Percentiles rank a stretch among this genome's conserved stretches.
phyloP scores from a whole-genome alignment of 2,113 vertebrate species.

The Rhea americana region DNA sequence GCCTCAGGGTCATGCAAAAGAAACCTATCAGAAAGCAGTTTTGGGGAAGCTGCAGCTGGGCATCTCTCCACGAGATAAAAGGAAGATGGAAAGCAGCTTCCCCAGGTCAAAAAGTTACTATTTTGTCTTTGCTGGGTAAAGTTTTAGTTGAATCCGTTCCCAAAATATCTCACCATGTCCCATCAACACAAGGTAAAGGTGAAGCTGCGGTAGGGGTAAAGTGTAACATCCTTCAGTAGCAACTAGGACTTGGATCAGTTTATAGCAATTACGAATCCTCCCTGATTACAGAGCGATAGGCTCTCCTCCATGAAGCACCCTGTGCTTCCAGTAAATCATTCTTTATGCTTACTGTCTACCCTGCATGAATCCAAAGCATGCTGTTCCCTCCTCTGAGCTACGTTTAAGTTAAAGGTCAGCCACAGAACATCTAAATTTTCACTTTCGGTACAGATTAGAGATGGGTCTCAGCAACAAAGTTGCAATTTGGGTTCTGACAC shows the following conservation, averaged over 20 bases:
- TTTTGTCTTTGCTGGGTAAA: neutral
- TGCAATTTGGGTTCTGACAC: neutral
- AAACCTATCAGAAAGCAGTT: neutral
- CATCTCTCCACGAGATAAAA: neutral
- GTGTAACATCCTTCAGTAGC: neutral
- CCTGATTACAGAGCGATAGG: neutral
- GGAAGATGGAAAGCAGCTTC: neutral
- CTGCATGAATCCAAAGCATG: neutral
- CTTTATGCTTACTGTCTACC: neutral
- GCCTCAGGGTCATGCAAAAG: neutral
- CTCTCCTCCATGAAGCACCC: neutral
- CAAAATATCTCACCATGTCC: neutral
- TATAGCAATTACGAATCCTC: neutral
- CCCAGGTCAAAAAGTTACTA: neutral
- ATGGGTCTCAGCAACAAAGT: neutral
- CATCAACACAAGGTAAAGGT: neutral
- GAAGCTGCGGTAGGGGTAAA: neutral
- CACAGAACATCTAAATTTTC: neutral
- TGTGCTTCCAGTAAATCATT: neutral
- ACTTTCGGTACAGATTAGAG: neutral
- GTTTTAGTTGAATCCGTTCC: neutral
- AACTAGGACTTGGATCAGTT: neutral
- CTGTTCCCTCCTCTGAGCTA: neutral
- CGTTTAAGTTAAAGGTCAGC: neutral
- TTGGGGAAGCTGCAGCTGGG: neutral